Conservation (phyloP, 2,888 invertebrate species). For the Drosophila algonquin region DNA sequence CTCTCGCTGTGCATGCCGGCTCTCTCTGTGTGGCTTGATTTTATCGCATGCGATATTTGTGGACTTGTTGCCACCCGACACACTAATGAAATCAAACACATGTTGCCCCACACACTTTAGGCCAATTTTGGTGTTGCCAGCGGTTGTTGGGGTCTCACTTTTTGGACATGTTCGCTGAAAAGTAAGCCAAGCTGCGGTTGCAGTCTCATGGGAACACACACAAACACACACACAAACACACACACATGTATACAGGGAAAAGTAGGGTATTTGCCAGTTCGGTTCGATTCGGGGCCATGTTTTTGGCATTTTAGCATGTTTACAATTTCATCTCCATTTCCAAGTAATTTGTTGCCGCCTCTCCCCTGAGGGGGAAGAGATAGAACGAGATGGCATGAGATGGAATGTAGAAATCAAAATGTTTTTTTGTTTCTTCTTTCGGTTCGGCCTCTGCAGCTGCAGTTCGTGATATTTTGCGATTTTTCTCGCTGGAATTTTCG, state of each 20-base stretch:
- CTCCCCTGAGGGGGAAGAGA: not conserved
- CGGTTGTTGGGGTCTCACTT: slow-evolving; percentile 16
- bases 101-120: slow-evolving; percentile 54
- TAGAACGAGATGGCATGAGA: slow-evolving; percentile 15
- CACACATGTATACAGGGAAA: not conserved
- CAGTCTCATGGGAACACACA: slow-evolving; percentile 7
- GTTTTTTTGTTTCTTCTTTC: slow-evolving; percentile 26
- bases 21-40: not conserved
- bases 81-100: slow-evolving; percentile 53
- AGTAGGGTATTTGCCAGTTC: slow-evolving; percentile 1
- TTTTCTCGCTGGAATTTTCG: slow-evolving; percentile 46
- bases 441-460: slow-evolving; percentile 26
- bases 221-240: slow-evolving; percentile 3
- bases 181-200: slow-evolving; percentile 34
- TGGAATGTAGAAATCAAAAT: slow-evolving; percentile 34
- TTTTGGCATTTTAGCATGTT: slow-evolving; percentile 45
- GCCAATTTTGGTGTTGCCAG: slow-evolving; percentile 34
- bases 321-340: slow-evolving; percentile 52
- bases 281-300: slow-evolving; percentile 38
- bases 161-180: slow-evolving; percentile 33
- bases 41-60: slow-evolving; percentile 47
- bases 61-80: slow-evolving; percentile 39
- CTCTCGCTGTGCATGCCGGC: slow-evolving; percentile 22
- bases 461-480: slow-evolving; percentile 66
- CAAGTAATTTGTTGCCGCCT: slow-evolving; percentile 38